Percentiles rank a stretch among this genome's conserved stretches.
phyloP scores from a whole-genome alignment of 2,888 invertebrate species.

The Apoda limacodes region DNA sequence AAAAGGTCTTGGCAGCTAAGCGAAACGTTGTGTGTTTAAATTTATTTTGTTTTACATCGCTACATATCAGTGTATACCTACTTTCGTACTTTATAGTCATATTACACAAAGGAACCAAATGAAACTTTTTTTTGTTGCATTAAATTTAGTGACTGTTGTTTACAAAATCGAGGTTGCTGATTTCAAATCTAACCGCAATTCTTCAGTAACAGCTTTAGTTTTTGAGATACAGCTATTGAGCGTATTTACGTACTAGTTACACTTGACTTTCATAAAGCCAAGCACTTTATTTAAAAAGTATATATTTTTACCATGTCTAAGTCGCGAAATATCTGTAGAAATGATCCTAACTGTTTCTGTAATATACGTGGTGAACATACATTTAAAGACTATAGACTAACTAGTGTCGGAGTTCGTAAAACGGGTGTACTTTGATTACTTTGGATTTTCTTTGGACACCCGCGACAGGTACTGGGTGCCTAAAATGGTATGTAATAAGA shows the following conservation, averaged over 20 bases:
- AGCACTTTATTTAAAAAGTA: not conserved
- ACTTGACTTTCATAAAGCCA: not conserved
- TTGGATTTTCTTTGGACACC: constrained; percentile 6
- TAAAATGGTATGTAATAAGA: not conserved
- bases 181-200: constrained; percentile 7
- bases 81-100: too few relatives aligned
- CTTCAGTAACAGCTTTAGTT: constrained; percentile 4
- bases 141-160: constrained; percentile 6
- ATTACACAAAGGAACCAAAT: constrained; percentile 3
- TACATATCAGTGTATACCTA: too few relatives aligned
- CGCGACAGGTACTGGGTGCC: constrained; percentile 1
- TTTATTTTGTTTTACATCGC: too few relatives aligned
- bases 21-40: too few relatives aligned
- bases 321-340: not conserved
- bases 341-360: not conserved
- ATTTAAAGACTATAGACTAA: constrained; percentile 2
- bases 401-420: constrained; percentile 1
- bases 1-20: too few relatives aligned
- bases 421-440: constrained; percentile 5
- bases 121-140: constrained; percentile 6
- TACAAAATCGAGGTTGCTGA: constrained; percentile 5
- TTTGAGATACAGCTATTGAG: constrained; percentile 5
- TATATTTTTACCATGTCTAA: not conserved
- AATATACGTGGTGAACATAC: constrained; percentile 1
- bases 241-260: constrained; percentile 1